These are phyloP conservation scores for Drosophila tanythrix DNA, from an alignment of 2,888 invertebrate species.

Conservation along the genomic window DNA sequence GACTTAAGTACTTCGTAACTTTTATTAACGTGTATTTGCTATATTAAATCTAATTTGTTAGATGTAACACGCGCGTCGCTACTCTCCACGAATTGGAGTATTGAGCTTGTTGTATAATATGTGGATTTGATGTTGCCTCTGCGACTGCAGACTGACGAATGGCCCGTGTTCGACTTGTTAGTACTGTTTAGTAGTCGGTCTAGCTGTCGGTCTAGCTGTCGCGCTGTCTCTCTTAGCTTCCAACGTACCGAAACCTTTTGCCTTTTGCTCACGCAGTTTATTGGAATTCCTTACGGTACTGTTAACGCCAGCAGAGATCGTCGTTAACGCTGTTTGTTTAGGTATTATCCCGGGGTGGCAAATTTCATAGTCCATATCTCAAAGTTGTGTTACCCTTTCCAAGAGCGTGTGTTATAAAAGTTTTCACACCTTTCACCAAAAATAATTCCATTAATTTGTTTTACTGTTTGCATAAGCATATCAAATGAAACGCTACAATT, in stretches of 20 bases:
- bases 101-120: conserved; percentile 7
- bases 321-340: neutral
- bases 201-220: conserved; percentile 1
- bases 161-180: conserved; percentile 5
- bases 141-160: conserved; percentile 35
- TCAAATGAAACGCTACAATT: neutral
- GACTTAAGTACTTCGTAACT: conserved; percentile 21
- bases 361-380: neutral
- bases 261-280: conserved; percentile 13
- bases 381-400: neutral
- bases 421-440: neutral
- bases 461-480: neutral
- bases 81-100: conserved; percentile 22
- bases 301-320: neutral
- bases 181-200: conserved; percentile 28
- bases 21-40: conserved; percentile 13
- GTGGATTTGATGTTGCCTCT: conserved; percentile 36
- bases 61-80: conserved; percentile 35
- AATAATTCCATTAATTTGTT: neutral
- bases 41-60: conserved; percentile 13
- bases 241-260: neutral
- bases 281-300: neutral
- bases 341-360: neutral
- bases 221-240: neutral
- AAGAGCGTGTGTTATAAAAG: neutral